Base-by-base conservation (phyloP, 30 jellyfish, hydroid and myxozoan genomes). In the Hydra vulgaris region DNA sequence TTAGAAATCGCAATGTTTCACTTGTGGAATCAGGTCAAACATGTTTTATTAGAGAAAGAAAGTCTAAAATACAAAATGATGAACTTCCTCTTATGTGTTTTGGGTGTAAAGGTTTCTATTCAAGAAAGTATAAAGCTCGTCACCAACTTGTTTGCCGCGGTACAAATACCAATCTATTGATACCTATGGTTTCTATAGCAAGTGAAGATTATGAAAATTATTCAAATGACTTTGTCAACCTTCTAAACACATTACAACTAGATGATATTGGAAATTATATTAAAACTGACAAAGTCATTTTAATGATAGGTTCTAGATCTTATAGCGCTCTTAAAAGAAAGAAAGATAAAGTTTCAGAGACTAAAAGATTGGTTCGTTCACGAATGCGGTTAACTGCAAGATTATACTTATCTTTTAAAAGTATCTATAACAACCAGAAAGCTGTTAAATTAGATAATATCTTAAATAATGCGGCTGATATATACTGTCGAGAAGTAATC, bases 311-410 rank as follows among this genome's bases (percentile, higher is more conserved):
- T n/a, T 5, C 61, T 18, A 73, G 81, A 25, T 73, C 81, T 26
- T 73, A 20, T 18, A 21, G 12, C 17, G 25, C 61, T 4, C 54
- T 73, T n/a, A 22, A 73, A 27, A 73, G 61, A 18, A 73, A 73
- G 40, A 23, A 21, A 26, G 81, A 73, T 73, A 73, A 73, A 73
- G 81, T 73, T 1, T 18, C 54, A 73, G 81, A 78, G 66, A 22
- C 53, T 17, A 78, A 17, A 52, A 53, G 53, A 26, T 19, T 78
- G 0, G 85, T 78, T 8, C 25, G 82, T 23, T 0, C 53, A 12
- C 40, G 85, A 1, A 78, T 53, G 79, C 84, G 84, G 15, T 23
- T 76, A n/a, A 76, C 84, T 7, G 78, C 79, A 18, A 22, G 79
- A 25, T 22, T 76, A n/a, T 76, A 76, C 79, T 4, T 76, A 4